Percentiles rank a stretch among this genome's conserved stretches.
These are phyloP conservation scores for Mizuhopecten yessoensis DNA, from an alignment of 1,140 invertebrate genomes.

Conservation along the genomic window DNA sequence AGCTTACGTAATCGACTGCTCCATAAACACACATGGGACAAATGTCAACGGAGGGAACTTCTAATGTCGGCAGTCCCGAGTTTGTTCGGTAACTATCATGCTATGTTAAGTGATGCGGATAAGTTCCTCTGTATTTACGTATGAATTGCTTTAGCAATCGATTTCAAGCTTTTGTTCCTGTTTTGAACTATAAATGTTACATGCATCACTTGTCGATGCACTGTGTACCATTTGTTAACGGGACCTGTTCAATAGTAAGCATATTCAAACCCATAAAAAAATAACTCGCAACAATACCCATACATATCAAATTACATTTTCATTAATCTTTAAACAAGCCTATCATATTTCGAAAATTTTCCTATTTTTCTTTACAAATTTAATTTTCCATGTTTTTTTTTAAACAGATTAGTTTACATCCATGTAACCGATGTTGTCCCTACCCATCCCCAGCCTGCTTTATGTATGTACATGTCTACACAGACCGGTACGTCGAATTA, in stretches of 20 bases:
- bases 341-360: not conserved
- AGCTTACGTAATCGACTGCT: not conserved
- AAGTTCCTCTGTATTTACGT: not conserved
- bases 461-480: not conserved
- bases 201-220: not conserved
- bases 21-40: not conserved
- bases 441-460: not conserved
- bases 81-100: not conserved
- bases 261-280: not conserved
- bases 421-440: not conserved
- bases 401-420: too few species aligned
- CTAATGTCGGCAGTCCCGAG: not conserved
- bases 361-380: not conserved
- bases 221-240: not conserved
- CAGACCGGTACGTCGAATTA: constrained; percentile 49
- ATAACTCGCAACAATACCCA: not conserved
- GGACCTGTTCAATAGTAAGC: not conserved
- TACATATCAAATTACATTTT: constrained; percentile 4
- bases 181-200: not conserved
- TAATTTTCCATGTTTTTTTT: not conserved
- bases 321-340: not conserved
- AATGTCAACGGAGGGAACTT: not conserved
- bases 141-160: not conserved
- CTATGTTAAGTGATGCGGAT: not conserved
- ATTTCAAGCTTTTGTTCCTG: not conserved